These are phyloP conservation scores for Trichosurus vulpecula DNA, from an alignment of 2,797 vertebrate species.

Conservation along the genomic window DNA sequence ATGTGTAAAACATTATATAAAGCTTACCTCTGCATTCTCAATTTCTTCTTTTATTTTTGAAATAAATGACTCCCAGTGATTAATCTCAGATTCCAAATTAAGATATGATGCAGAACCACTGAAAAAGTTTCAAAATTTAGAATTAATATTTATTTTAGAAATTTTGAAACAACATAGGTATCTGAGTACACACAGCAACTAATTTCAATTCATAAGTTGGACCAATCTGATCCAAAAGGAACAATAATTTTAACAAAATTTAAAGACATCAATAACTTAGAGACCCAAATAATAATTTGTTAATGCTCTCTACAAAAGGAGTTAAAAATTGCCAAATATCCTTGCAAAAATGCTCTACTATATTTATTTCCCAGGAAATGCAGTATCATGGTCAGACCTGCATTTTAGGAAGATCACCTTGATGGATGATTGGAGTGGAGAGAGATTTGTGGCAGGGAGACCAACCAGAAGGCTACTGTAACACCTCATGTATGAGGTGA, in stretches of 20 bases:
- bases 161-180: constrained; percentile 20
- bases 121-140: constrained; percentile 59
- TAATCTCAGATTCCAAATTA: constrained; percentile 67
- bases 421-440: not conserved
- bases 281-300: not conserved
- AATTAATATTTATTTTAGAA: constrained; percentile 46
- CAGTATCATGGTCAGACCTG: too few species aligned
- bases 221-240: not conserved
- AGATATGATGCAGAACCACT: constrained; percentile 67
- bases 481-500: not conserved
- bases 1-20: not conserved
- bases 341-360: not conserved
- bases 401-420: not conserved
- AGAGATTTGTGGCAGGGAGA: not conserved
- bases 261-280: not conserved
- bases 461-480: not conserved
- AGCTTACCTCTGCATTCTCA: constrained; percentile 80
- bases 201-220: not conserved
- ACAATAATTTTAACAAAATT: not conserved
- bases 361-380: not conserved
- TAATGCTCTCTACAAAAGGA: not conserved
- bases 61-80: constrained; percentile 80
- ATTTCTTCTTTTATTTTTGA: constrained; percentile 77
- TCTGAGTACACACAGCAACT: constrained; percentile 13
- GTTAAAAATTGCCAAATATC: not conserved